Percentiles rank a stretch among this genome's conserved stretches.
Evolutionary conservation across 2,113 vertebrate genomes (phyloP).

Genomic region (Oreochromis niloticus): DNA sequence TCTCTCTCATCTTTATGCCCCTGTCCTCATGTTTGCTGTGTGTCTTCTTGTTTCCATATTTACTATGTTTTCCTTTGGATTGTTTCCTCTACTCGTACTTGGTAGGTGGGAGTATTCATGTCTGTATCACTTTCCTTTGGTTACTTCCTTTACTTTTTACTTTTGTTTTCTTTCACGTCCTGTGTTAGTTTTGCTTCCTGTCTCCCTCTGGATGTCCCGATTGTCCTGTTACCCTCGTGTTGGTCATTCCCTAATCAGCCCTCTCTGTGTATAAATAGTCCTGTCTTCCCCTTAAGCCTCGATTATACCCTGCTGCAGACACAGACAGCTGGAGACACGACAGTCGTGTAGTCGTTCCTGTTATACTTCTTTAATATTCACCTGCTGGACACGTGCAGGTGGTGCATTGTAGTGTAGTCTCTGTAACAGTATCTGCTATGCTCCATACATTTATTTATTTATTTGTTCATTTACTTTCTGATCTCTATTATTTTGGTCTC

Average conservation of each 20-base stretch:
- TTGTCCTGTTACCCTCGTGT: not conserved
- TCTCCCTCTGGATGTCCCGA: not conserved
- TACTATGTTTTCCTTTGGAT: not conserved
- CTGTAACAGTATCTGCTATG: not conserved
- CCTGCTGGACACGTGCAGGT: not conserved
- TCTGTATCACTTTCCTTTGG: not conserved
- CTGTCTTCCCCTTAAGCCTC: fast-evolving
- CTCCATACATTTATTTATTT: not conserved
- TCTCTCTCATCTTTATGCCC: not conserved
- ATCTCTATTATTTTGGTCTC: fast-evolving
- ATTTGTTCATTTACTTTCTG: not conserved
- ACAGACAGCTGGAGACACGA: not conserved
- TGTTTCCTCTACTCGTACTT: not conserved
- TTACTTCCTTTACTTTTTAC: not conserved
- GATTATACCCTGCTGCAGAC: not conserved
- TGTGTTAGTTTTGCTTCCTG: not conserved
- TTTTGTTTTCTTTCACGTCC: not conserved
- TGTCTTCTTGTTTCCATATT: not conserved
- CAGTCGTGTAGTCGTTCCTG: not conserved
- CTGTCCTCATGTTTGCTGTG: not conserved
- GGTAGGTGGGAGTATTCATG: not conserved
- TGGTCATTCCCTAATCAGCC: not conserved
- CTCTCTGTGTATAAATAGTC: not conserved
- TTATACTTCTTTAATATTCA: not conserved
- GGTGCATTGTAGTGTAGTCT: not conserved